phyloP scores from a whole-genome alignment of 2,113 vertebrate species.

The Clarias gariepinus region DNA sequence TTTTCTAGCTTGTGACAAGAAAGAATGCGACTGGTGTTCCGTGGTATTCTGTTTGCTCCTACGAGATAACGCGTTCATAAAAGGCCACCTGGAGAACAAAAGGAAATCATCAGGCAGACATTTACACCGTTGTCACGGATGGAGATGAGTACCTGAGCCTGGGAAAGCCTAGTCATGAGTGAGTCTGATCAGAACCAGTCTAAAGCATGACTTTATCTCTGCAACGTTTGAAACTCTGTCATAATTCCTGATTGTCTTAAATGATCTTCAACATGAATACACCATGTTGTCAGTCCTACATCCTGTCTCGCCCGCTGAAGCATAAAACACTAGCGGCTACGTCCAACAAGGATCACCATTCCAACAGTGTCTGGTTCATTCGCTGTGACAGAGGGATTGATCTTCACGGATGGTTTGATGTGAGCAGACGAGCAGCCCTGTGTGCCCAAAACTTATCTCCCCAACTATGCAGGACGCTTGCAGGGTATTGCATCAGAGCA shows the following conservation, averaged over 20 bases:
- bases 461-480: background rate
- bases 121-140: background rate
- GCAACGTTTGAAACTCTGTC: background rate
- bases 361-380: background rate
- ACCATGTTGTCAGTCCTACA: background rate
- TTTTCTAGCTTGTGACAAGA: background rate
- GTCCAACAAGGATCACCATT: background rate
- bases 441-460: background rate
- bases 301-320: background rate
- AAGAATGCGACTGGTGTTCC: background rate
- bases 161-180: background rate
- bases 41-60: background rate
- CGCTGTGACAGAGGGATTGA: constrained; percentile 21
- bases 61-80: background rate
- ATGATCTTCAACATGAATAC: background rate
- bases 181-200: background rate
- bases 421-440: background rate
- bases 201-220: constrained; percentile 2
- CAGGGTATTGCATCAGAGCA: background rate
- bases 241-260: background rate
- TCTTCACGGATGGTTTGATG: constrained; percentile 18
- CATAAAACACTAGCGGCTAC: background rate
- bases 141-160: background rate
- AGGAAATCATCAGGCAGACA: background rate
- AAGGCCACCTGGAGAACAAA: background rate